Conservation (phyloP, 2,888 invertebrate species). For the Chalcosyrphus nemorum region DNA sequence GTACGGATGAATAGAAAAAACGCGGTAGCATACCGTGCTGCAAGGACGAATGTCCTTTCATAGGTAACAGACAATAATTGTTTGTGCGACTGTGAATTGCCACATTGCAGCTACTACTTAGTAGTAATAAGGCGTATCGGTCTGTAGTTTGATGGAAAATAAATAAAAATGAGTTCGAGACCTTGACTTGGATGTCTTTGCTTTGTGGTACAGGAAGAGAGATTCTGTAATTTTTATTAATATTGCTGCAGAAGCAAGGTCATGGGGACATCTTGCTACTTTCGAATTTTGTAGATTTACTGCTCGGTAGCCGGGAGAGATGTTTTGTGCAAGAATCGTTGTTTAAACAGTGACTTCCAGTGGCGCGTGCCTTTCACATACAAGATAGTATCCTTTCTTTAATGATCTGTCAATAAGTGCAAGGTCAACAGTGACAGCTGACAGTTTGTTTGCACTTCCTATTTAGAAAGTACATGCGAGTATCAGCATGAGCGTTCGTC, state of each 20-base stretch:
- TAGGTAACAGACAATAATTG: conserved; percentile 12
- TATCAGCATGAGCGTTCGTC: no score
- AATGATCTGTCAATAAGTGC: conserved; percentile 9
- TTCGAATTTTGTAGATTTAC: conserved; percentile 39
- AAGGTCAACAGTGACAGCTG: conserved; percentile 55
- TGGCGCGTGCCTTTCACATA: conserved; percentile 51
- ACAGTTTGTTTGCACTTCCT: no score
- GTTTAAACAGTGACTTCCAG: conserved; percentile 39
- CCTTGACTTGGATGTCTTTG: conserved; percentile 34
- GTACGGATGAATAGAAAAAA: conserved; percentile 24
- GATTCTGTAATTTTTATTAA: conserved; percentile 30
- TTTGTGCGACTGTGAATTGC: conserved; percentile 20
- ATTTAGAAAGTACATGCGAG: no score
- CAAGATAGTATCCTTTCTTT: background rate
- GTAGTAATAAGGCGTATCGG: conserved; percentile 66
- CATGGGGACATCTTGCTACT: conserved; percentile 46
- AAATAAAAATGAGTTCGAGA: conserved; percentile 20
- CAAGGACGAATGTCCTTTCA: conserved; percentile 56
- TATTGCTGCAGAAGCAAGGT: conserved; percentile 59
- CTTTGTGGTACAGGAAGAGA: conserved; percentile 7
- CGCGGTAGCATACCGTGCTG: conserved; percentile 58
- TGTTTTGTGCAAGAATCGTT: background rate
- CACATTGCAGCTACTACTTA: conserved; percentile 54
- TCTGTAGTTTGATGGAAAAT: background rate
- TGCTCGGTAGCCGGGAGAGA: conserved; percentile 58